These are phyloP conservation scores for Crocallis elinguaria DNA, from an alignment of 2,888 invertebrate species.

Conservation along the genomic window DNA sequence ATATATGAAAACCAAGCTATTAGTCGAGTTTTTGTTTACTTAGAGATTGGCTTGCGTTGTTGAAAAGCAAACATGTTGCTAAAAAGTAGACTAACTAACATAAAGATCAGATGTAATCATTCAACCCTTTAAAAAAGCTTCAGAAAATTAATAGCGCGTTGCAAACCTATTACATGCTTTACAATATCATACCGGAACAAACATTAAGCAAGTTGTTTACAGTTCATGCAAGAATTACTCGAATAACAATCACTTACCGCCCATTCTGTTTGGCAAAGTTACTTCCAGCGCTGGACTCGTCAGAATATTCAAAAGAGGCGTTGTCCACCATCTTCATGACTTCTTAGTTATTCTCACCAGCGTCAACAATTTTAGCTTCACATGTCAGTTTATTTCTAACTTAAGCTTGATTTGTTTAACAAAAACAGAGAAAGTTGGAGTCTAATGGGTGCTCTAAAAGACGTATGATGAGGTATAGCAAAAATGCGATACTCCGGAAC, in stretches of 20 bases:
- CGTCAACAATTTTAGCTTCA: conserved; percentile 30
- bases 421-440: conserved; percentile 17
- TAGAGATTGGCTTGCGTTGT: too few species aligned
- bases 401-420: conserved; percentile 9
- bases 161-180: too few species aligned
- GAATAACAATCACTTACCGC: conserved; percentile 55
- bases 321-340: conserved; percentile 72
- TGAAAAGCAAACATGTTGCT: too few species aligned
- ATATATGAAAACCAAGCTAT: too few species aligned
- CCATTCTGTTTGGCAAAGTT: conserved; percentile 39
- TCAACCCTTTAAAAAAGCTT: too few species aligned
- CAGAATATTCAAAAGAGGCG: conserved; percentile 75
- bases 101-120: too few species aligned
- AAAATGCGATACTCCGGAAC: conserved; percentile 1
- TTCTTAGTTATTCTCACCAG: conserved; percentile 28
- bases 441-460: neutral
- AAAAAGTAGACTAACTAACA: too few species aligned
- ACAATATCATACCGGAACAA: neutral
- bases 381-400: conserved; percentile 16
- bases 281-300: conserved; percentile 71
- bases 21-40: too few species aligned
- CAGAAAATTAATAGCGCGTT: too few species aligned
- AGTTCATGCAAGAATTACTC: neutral
- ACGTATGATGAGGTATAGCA: neutral
- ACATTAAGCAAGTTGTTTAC: neutral